These are phyloP conservation scores for Phrynocephalus vlangalii DNA, from an alignment of 2,797 vertebrate genomes.

Conservation along the genomic window DNA sequence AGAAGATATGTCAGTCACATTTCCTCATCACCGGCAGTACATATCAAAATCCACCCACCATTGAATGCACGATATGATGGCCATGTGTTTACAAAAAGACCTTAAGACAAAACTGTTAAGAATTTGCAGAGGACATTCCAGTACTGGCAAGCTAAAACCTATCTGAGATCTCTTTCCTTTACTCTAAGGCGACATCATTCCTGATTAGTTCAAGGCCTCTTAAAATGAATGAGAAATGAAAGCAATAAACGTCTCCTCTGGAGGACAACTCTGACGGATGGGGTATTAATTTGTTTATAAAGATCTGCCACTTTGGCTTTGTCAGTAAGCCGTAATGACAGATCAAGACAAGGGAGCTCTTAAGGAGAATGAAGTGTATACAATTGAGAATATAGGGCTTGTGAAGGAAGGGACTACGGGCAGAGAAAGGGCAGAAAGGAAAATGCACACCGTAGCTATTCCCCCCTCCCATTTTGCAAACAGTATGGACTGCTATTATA, in stretches of 20 bases:
- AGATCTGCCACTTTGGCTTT: neutral
- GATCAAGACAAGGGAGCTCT: neutral
- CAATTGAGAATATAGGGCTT: neutral
- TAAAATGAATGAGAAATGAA: neutral
- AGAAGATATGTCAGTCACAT: neutral
- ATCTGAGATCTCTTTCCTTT: neutral
- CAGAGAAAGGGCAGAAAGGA: neutral
- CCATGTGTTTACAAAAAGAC: neutral
- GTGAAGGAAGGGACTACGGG: neutral
- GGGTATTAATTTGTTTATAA: neutral
- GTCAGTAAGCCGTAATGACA: neutral
- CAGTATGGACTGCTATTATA: neutral
- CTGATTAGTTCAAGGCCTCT: neutral
- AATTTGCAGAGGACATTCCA: neutral
- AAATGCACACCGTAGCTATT: neutral
- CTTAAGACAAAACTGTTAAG: neutral
- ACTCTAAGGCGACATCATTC: neutral
- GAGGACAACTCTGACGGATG: neutral
- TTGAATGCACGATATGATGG: neutral
- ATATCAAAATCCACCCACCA: neutral
- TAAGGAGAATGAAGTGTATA: neutral
- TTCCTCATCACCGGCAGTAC: neutral
- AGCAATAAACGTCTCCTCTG: neutral
- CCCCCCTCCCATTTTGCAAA: neutral
- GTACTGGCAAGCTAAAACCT: neutral